Evolutionary conservation across 2,888 invertebrate species (phyloP).

Genomic region (Limnephilus auricula): DNA sequence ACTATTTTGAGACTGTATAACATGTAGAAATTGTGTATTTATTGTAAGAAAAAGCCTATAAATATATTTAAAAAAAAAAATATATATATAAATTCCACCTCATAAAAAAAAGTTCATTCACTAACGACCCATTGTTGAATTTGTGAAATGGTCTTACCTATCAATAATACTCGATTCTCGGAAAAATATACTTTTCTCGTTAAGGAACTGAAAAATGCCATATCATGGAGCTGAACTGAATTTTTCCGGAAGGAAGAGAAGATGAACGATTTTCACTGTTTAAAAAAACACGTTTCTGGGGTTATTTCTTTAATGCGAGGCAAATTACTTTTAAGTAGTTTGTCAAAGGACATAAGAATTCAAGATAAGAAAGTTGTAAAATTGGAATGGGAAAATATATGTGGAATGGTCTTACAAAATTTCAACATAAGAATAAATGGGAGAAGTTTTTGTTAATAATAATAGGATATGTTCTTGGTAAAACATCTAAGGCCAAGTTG

Average conservation of each 20-base stretch:
- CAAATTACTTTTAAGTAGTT: conserved; percentile 2
- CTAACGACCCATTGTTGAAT: not conserved
- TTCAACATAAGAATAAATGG: not conserved
- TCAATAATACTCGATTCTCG: not conserved
- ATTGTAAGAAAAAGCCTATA: no score
- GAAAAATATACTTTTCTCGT: not conserved
- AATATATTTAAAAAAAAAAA: no score
- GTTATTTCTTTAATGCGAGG: not conserved
- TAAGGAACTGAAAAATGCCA: not conserved
- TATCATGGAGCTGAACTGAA: not conserved
- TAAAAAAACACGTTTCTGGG: not conserved
- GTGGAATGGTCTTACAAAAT: not conserved
- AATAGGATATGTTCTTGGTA: no score
- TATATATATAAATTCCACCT: no score
- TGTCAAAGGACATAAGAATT: not conserved
- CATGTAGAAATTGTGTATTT: no score
- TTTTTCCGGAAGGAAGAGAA: not conserved
- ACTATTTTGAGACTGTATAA: no score
- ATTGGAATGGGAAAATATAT: not conserved
- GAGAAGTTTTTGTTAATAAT: no score
- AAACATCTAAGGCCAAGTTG: no score
- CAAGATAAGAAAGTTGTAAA: not conserved
- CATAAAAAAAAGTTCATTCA: not conserved
- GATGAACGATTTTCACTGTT: not conserved
- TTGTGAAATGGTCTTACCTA: not conserved